Conservation (phyloP, 2,113 vertebrate species). For the Potamarius usumacintae region DNA sequence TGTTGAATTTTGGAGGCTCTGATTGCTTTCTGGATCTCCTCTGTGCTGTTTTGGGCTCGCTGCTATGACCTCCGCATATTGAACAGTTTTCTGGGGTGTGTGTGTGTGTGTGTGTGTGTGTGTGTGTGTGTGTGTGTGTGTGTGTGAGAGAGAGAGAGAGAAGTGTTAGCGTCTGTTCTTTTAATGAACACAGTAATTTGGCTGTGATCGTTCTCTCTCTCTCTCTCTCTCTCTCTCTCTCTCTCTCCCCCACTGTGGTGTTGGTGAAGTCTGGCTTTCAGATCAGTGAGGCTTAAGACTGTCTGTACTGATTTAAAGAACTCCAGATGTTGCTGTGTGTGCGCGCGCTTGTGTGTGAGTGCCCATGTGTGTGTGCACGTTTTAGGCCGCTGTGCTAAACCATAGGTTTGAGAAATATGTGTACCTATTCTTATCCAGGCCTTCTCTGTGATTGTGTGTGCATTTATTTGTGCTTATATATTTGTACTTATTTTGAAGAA, state of each 20-base stretch:
- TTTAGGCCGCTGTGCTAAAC: slow-evolving; percentile 5
- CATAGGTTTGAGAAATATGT: slow-evolving; percentile 23
- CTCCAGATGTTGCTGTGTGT: slow-evolving; percentile 51
- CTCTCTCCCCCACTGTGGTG: slow-evolving; percentile 3
- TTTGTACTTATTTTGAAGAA: slow-evolving; percentile 10
- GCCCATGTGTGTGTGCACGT: slow-evolving; percentile 31
- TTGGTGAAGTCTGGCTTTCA: slow-evolving; percentile 37
- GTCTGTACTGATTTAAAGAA: slow-evolving; percentile 43
- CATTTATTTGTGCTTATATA: slow-evolving; percentile 15
- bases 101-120: slow-evolving; percentile 13
- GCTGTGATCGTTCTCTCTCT: slow-evolving; percentile 3
- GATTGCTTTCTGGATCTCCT: slow-evolving; percentile 33
- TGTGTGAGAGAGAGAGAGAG: too few species aligned
- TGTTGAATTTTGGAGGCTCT: slow-evolving; percentile 1
- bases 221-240: not conserved
- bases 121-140: slow-evolving; percentile 6
- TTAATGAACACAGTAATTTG: slow-evolving; percentile 40
- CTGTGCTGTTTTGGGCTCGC: slow-evolving; percentile 11
- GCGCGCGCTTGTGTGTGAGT: slow-evolving; percentile 36
- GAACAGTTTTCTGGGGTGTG: slow-evolving; percentile 27
- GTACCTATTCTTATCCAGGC: slow-evolving; percentile 11
- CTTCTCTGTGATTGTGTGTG: not conserved
- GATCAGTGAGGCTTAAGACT: slow-evolving; percentile 39
- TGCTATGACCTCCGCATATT: slow-evolving; percentile 25
- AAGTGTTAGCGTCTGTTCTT: slow-evolving; percentile 31